A percentile compares a stretch with the other conserved stretches of the same genome.
These are phyloP conservation scores for Gerris buenoi DNA, from an alignment of 1,140 invertebrate genomes.

Conservation along the genomic window DNA sequence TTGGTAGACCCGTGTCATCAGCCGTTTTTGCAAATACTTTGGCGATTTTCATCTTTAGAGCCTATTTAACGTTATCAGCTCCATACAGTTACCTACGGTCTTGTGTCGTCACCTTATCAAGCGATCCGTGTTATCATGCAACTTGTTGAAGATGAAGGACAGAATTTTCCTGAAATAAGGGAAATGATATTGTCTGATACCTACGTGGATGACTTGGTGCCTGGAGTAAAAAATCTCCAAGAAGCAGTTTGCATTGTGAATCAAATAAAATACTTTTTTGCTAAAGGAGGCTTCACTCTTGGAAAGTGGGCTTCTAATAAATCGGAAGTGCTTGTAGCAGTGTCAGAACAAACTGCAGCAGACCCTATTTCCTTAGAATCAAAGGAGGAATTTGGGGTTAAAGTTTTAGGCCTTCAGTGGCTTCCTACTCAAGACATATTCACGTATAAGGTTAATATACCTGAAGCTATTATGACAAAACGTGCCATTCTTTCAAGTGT, in stretches of 20 bases:
- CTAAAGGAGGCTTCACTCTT: neutral
- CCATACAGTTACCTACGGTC: neutral
- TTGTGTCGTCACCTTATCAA: neutral
- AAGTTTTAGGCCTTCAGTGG: slow-evolving; percentile 5
- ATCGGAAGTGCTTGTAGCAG: neutral
- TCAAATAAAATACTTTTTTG: neutral
- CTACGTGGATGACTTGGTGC: neutral
- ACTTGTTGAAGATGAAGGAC: neutral
- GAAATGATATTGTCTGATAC: neutral
- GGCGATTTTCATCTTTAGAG: neutral
- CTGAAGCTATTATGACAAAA: slow-evolving; percentile 12
- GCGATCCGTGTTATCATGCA: neutral
- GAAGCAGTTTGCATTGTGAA: neutral
- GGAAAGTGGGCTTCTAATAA: neutral
- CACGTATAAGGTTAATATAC: neutral
- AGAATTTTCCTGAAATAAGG: neutral
- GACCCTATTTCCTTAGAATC: neutral
- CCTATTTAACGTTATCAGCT: neutral
- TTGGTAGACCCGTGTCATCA: neutral
- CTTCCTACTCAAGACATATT: neutral
- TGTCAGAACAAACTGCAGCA: neutral
- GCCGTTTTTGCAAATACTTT: neutral
- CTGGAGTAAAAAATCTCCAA: neutral
- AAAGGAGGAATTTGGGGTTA: neutral
- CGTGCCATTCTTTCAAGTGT: slow-evolving; percentile 19